Conservation (phyloP, 2,888 invertebrate species). For the Bibio marci region DNA sequence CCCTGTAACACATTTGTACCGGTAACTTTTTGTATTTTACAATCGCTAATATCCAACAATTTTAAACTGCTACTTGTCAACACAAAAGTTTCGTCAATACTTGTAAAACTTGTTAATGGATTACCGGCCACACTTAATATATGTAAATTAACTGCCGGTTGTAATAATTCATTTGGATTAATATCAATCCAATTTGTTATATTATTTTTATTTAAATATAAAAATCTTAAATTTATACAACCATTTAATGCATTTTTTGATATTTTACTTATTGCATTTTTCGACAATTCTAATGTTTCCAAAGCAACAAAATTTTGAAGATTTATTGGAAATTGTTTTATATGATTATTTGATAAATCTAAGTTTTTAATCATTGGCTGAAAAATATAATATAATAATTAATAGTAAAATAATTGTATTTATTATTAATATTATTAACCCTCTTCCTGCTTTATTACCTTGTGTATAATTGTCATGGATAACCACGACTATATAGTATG, state of each 20-base stretch:
- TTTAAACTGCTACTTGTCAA: conserved; percentile 39
- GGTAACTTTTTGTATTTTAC: conserved; percentile 38
- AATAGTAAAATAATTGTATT: too few species aligned
- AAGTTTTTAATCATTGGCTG: conserved; percentile 35
- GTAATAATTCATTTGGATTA: conserved; percentile 34
- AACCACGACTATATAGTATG: too few species aligned
- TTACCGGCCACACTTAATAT: conserved; percentile 48
- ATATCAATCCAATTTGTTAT: conserved; percentile 40
- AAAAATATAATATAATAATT: conserved; percentile 22
- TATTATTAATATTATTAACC: too few species aligned
- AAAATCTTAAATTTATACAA: conserved; percentile 35
- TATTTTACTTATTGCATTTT: conserved; percentile 35
- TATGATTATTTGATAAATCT: conserved; percentile 44
- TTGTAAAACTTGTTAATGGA: conserved; percentile 35
- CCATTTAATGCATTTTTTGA: conserved; percentile 32
- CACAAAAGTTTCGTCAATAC: conserved; percentile 32
- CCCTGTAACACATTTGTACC: conserved; percentile 18
- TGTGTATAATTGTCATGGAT: too few species aligned
- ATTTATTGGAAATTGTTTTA: conserved; percentile 35
- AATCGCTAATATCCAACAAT: conserved; percentile 40
- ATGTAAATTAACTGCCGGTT: conserved; percentile 33
- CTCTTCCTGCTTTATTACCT: too few species aligned
- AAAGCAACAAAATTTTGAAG: conserved; percentile 34
- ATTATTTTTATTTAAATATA: conserved; percentile 45
- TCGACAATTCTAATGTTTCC: conserved; percentile 34